A percentile compares a stretch with the other conserved stretches of the same genome.
phyloP scores from a whole-genome alignment of 2,113 vertebrate species.

The Oryzias javanicus region DNA sequence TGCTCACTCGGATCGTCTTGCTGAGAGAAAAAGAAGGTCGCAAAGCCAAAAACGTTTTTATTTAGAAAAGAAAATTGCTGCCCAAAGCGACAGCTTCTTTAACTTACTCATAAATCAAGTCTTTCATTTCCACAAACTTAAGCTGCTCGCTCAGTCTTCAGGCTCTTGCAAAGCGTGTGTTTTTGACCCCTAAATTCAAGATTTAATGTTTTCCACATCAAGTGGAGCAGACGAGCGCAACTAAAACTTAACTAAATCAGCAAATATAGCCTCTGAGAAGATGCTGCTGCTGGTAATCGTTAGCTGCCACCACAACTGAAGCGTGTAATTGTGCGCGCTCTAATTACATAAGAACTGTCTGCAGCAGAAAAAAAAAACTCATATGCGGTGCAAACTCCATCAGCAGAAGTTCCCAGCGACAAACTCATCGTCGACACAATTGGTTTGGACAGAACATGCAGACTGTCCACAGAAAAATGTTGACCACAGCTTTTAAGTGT shows the following conservation, averaged over 20 bases:
- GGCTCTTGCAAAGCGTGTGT: neutral
- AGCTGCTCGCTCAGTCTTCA: too few relatives aligned
- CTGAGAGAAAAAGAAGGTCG: conserved; percentile 37
- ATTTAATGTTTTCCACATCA: conserved; percentile 28
- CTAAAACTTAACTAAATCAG: conserved; percentile 32
- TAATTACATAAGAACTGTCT: conserved; percentile 56
- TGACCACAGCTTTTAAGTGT: conserved; percentile 66
- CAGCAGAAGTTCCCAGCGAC: conserved; percentile 26
- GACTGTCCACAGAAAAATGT: conserved; percentile 60
- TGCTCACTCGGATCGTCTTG: conserved; percentile 39
- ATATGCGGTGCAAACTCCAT: conserved; percentile 41
- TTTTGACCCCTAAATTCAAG: conserved; percentile 26
- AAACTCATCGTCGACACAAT: conserved; percentile 62
- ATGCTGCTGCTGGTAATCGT: conserved; percentile 51
- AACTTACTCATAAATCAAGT: conserved; percentile 11
- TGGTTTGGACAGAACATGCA: conserved; percentile 67
- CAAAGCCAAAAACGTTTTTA: neutral
- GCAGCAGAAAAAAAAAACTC: conserved; percentile 39
- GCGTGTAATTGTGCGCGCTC: conserved; percentile 41
- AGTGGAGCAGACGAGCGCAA: conserved; percentile 16
- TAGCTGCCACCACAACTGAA: conserved; percentile 51
- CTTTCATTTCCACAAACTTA: neutral
- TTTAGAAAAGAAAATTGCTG: conserved; percentile 6
- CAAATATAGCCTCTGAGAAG: conserved; percentile 29
- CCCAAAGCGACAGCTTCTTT: neutral